Conservation (phyloP, 2,113 vertebrate genomes). For the Callithrix jacchus region DNA sequence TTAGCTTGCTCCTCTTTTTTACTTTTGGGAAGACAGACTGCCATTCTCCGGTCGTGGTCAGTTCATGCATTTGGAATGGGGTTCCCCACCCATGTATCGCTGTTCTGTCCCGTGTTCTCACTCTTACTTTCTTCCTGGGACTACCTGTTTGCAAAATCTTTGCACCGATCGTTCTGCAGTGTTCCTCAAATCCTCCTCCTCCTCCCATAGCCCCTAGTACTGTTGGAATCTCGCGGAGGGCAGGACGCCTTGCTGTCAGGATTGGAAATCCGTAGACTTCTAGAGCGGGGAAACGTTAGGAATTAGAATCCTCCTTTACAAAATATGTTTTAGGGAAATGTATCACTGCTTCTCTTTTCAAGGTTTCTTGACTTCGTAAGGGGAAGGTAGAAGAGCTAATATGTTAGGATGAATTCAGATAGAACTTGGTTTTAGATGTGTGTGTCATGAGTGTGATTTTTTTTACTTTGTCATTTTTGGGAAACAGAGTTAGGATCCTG, state of each 20-base stretch:
- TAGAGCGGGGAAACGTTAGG: background rate
- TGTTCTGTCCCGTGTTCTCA: background rate
- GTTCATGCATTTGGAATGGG: background rate
- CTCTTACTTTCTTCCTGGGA: background rate
- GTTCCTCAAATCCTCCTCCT: background rate
- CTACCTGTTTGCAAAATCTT: background rate
- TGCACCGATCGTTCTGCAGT: conserved; percentile 2
- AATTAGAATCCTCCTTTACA: background rate
- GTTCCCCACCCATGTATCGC: background rate
- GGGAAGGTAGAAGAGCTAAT: background rate
- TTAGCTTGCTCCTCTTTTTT: background rate
- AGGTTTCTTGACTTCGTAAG: conserved; percentile 16
- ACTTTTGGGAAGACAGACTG: conserved; percentile 29
- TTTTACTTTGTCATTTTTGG: background rate
- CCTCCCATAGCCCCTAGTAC: background rate
- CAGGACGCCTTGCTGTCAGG: background rate
- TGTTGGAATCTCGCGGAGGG: background rate
- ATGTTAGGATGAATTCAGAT: background rate
- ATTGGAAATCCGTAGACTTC: background rate
- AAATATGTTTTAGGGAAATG: background rate
- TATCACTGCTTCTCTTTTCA: background rate
- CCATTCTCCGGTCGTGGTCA: background rate
- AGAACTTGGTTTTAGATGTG: conserved; percentile 38
- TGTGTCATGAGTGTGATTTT: conserved; percentile 12
- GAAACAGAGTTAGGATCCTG: conserved; percentile 1